phyloP scores from a whole-genome alignment of 2,797 vertebrate genomes.

The Gadopsis bispinosus region DNA sequence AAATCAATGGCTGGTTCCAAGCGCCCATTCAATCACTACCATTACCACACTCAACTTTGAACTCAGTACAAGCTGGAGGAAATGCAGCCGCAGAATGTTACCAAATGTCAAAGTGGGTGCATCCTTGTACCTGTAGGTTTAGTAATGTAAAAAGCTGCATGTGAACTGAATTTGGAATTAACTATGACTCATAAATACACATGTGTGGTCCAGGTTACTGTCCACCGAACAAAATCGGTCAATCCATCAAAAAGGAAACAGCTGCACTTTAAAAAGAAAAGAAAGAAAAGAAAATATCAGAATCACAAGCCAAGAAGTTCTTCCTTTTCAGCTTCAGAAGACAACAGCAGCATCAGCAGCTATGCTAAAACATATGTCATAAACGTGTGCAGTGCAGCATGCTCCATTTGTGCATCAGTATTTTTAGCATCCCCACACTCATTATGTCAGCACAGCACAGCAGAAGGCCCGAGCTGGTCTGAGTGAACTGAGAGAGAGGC shows the following conservation, averaged over 20 bases:
- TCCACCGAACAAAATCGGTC: slow-evolving; percentile 13
- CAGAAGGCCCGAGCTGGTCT: slow-evolving; percentile 52
- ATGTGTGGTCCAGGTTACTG: not conserved
- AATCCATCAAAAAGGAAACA: slow-evolving; percentile 10
- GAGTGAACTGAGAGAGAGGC: slow-evolving; percentile 45
- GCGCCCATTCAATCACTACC: slow-evolving; percentile 44
- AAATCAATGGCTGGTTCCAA: slow-evolving; percentile 72
- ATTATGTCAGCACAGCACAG: slow-evolving; percentile 73
- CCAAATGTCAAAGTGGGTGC: not conserved
- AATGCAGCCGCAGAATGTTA: not conserved
- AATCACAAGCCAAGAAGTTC: not conserved
- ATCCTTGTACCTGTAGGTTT: not conserved
- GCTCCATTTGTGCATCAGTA: slow-evolving; percentile 77
- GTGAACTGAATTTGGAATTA: not conserved
- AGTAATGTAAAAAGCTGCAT: not conserved
- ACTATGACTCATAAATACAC: not conserved
- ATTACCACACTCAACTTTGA: slow-evolving; percentile 56
- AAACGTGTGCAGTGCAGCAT: slow-evolving; percentile 58
- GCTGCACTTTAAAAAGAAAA: not conserved
- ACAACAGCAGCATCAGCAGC: slow-evolving; percentile 43
- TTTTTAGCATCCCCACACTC: slow-evolving; percentile 80
- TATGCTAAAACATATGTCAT: slow-evolving; percentile 52
- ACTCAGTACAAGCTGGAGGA: slow-evolving; percentile 26
- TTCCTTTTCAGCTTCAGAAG: slow-evolving; percentile 21
- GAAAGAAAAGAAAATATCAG: not conserved